Evolutionary conservation across 2,797 vertebrate genomes (phyloP).

Genomic region (Anolis apletophallus): DNA sequence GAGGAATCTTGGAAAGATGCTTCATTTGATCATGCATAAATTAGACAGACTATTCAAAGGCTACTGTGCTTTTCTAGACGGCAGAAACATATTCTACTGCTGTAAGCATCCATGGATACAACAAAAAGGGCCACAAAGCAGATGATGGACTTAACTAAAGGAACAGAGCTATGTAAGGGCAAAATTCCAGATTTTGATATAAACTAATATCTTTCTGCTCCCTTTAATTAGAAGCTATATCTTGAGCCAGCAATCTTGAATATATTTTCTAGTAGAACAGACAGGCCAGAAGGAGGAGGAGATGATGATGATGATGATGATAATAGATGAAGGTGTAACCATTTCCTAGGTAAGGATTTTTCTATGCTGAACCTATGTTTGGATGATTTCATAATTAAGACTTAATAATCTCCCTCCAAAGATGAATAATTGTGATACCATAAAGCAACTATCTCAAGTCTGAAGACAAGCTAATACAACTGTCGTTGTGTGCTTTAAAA

Average conservation of each 20-base stretch:
- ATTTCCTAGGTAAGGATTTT: neutral
- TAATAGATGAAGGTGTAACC: neutral
- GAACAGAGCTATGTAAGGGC: neutral
- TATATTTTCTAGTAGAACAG: neutral
- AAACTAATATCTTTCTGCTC: neutral
- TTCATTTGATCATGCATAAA: neutral
- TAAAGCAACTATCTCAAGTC: constrained; percentile 21
- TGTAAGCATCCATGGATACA: neutral
- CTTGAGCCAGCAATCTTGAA: neutral
- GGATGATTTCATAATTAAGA: neutral
- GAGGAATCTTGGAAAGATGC: neutral
- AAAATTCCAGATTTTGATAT: neutral
- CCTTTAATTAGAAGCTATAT: constrained; percentile 18
- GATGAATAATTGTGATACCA: constrained; percentile 21
- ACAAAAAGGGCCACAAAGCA: neutral
- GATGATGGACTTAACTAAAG: neutral
- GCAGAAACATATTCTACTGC: neutral
- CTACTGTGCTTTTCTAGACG: neutral
- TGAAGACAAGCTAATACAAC: constrained; percentile 41
- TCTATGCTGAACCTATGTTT: neutral
- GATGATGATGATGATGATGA: too few species aligned
- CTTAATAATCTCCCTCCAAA: neutral
- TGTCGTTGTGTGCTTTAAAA: neutral
- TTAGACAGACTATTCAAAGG: neutral
- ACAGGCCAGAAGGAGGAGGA: neutral